phyloP scores from a whole-genome alignment of 1,140 invertebrate genomes.

The Drosophila gunungcola region DNA sequence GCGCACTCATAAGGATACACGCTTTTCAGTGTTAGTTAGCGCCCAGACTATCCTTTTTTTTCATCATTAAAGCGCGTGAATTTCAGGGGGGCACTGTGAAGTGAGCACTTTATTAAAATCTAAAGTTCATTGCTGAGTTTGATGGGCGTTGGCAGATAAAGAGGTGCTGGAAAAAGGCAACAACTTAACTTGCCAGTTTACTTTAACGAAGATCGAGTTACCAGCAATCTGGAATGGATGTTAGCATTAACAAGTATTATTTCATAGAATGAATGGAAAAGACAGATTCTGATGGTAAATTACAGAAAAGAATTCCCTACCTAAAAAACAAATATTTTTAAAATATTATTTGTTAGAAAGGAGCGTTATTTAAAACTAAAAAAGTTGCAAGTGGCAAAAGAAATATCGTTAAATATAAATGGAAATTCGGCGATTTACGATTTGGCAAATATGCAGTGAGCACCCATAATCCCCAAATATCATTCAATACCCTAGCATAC shows the following conservation, averaged over 20 bases:
- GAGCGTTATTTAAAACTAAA: too few relatives aligned
- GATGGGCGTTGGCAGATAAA: constrained; percentile 17
- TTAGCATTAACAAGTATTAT: not conserved
- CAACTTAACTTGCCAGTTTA: constrained; percentile 13
- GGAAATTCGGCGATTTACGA: not conserved
- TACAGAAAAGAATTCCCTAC: too few relatives aligned
- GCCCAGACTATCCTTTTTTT: constrained; percentile 34
- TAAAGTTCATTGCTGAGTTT: constrained; percentile 61
- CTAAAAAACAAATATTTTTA: too few relatives aligned
- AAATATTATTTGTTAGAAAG: too few relatives aligned
- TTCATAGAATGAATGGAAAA: not conserved
- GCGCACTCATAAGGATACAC: constrained; percentile 54
- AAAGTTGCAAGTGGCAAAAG: not conserved
- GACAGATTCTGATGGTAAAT: too few relatives aligned
- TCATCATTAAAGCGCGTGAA: constrained; percentile 67
- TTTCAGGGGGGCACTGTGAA: constrained; percentile 4
- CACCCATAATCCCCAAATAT: constrained; percentile 22
- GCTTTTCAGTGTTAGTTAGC: constrained; percentile 49
- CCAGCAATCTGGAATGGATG: not conserved
- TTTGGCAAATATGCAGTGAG: constrained; percentile 13
- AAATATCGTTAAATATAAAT: not conserved
- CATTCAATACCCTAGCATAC: constrained; percentile 12
- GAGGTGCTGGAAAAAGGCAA: constrained; percentile 13
- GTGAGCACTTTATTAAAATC: constrained; percentile 62
- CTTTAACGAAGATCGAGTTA: constrained; percentile 28